Conservation (phyloP, 2,888 invertebrate genomes). For the Pseudolycoriella hygida region DNA sequence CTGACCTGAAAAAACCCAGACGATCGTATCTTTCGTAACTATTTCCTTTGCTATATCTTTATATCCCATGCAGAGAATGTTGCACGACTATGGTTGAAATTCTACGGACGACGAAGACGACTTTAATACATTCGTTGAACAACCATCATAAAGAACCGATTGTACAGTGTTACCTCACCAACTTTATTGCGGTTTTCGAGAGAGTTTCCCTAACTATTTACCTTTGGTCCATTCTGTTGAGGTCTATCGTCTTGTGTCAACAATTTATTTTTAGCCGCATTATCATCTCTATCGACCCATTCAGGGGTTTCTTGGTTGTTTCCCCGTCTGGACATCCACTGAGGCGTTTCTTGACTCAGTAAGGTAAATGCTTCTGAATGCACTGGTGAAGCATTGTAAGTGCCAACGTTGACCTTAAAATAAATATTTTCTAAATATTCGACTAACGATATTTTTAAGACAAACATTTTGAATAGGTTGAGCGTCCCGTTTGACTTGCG, state of each 20-base stretch:
- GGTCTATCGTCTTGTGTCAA: neutral
- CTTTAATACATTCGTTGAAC: too few species aligned
- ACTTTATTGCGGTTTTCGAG: too few species aligned
- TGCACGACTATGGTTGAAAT: too few species aligned
- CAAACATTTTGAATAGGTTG: neutral
- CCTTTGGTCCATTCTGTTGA: neutral
- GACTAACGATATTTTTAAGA: slow-evolving; percentile 14
- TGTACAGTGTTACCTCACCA: too few species aligned
- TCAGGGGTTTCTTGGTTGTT: slow-evolving; percentile 21
- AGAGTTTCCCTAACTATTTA: neutral
- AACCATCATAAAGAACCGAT: too few species aligned
- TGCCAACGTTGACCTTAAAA: slow-evolving; percentile 1
- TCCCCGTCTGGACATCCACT: slow-evolving; percentile 15
- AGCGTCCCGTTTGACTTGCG: slow-evolving; percentile 6
- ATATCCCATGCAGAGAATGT: too few species aligned
- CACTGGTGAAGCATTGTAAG: slow-evolving; percentile 8
- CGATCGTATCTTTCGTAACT: too few species aligned
- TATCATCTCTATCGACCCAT: slow-evolving; percentile 20
- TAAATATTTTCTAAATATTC: slow-evolving; percentile 16
- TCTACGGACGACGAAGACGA: too few species aligned
- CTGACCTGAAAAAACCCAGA: too few species aligned
- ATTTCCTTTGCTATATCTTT: too few species aligned
- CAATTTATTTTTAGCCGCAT: neutral
- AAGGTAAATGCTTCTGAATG: neutral
- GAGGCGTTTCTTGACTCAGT: slow-evolving; percentile 11